These are phyloP conservation scores for Archips crataeganus DNA, from an alignment of 2,888 invertebrate species.

Conservation along the genomic window DNA sequence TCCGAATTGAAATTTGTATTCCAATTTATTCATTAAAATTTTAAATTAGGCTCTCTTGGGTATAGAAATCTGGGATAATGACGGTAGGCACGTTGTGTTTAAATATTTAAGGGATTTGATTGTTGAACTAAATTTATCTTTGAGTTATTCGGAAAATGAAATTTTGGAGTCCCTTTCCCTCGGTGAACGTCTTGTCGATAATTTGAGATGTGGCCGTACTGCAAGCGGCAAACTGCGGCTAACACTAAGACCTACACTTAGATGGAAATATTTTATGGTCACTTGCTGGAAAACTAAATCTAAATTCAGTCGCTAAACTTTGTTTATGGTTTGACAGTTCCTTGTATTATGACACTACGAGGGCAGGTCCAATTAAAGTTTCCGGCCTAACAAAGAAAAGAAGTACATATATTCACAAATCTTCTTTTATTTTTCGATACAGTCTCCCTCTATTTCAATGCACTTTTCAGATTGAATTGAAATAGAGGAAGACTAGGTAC, in stretches of 20 bases:
- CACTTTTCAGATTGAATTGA: no score
- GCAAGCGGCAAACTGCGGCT: neutral
- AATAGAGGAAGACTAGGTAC: no score
- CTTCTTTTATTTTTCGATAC: no score
- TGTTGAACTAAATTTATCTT: constrained; percentile 8
- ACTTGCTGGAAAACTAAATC: no score
- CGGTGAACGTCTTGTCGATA: constrained; percentile 1
- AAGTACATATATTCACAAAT: no score
- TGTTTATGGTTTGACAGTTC: no score
- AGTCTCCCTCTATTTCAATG: no score
- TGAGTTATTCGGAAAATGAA: constrained; percentile 20
- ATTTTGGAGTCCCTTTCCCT: constrained; percentile 11
- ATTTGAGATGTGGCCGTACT: neutral
- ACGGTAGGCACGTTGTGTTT: constrained; percentile 19
- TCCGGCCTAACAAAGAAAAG: no score
- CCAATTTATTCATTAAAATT: constrained; percentile 40
- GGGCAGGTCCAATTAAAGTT: no score
- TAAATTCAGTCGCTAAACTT: no score
- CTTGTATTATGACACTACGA: no score
- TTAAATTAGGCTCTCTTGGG: constrained; percentile 22
- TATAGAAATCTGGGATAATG: constrained; percentile 20
- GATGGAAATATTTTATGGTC: no score
- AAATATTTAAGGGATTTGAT: constrained; percentile 32
- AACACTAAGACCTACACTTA: neutral
- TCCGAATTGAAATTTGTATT: constrained; percentile 36